Evolutionary conservation across 2,113 vertebrate genomes (phyloP).

Genomic region (Sorex fumeus): DNA sequence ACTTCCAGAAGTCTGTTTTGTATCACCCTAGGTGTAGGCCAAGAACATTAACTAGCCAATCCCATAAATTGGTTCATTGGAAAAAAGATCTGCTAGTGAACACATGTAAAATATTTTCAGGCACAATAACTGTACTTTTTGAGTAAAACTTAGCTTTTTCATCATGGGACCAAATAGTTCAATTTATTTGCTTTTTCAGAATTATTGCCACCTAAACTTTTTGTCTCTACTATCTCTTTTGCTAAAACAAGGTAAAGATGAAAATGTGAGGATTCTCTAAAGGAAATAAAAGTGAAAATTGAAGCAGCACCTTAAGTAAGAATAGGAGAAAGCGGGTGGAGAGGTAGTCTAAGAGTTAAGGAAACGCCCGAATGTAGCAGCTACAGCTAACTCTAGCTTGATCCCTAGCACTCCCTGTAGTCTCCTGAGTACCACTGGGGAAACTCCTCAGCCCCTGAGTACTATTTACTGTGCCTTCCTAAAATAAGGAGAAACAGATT

Average conservation of each 20-base stretch:
- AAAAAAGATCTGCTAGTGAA: background rate
- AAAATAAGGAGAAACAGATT: no score
- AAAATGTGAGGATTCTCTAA: background rate
- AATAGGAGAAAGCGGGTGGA: background rate
- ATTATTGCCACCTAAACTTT: background rate
- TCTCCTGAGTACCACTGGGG: no score
- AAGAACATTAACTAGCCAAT: background rate
- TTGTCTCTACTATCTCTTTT: background rate
- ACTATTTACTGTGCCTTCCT: no score
- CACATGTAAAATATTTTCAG: background rate
- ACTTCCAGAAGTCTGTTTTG: background rate
- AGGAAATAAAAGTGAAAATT: background rate
- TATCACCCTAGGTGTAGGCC: background rate
- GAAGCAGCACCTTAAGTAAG: background rate
- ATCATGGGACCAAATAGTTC: background rate
- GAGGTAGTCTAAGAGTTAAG: background rate
- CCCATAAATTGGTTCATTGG: background rate
- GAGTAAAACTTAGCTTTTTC: slow-evolving; percentile 10
- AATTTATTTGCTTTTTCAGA: background rate
- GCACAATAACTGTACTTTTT: slow-evolving; percentile 16
- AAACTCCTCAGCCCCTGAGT: no score
- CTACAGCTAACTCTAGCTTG: no score
- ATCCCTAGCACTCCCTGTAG: no score
- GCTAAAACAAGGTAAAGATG: background rate
- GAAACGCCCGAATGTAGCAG: no score